Conservation (phyloP, 2,888 invertebrate genomes). For the Heliconius erato region DNA sequence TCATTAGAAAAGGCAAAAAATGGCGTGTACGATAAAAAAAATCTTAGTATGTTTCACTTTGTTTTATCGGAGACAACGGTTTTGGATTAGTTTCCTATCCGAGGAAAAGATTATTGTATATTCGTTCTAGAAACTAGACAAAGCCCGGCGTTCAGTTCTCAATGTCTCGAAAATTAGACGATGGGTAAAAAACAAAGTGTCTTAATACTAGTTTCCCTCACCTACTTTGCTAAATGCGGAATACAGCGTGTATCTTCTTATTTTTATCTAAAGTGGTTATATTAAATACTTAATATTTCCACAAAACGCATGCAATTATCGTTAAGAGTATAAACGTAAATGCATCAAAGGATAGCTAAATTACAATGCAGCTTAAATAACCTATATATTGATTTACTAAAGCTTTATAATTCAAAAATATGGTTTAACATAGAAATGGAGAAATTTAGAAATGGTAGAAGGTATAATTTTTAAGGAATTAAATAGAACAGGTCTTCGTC, state of each 20-base stretch:
- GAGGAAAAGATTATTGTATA: background rate
- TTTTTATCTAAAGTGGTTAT: background rate
- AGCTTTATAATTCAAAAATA: slow-evolving; percentile 47
- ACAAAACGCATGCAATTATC: slow-evolving; percentile 14
- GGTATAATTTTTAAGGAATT: background rate
- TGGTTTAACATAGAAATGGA: slow-evolving; percentile 29
- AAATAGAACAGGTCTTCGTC: too few species aligned
- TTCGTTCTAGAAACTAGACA: background rate
- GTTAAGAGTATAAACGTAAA: slow-evolving; percentile 29
- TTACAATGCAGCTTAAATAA: slow-evolving; percentile 39
- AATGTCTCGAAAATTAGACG: too few species aligned
- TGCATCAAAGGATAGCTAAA: slow-evolving; percentile 47
- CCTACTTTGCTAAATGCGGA: too few species aligned
- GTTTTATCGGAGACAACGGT: background rate
- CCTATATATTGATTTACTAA: slow-evolving; percentile 41
- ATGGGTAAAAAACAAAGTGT: too few species aligned
- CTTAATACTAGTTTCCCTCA: too few species aligned
- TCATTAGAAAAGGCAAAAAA: background rate
- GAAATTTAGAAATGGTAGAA: slow-evolving; percentile 5
- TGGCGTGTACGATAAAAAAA: background rate
- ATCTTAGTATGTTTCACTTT: background rate
- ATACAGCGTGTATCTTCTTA: too few species aligned
- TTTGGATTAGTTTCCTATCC: background rate
- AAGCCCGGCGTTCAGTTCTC: background rate
- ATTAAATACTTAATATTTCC: background rate